phyloP scores from a whole-genome alignment of 1,140 invertebrate genomes.

The Elysia chlorotica region DNA sequence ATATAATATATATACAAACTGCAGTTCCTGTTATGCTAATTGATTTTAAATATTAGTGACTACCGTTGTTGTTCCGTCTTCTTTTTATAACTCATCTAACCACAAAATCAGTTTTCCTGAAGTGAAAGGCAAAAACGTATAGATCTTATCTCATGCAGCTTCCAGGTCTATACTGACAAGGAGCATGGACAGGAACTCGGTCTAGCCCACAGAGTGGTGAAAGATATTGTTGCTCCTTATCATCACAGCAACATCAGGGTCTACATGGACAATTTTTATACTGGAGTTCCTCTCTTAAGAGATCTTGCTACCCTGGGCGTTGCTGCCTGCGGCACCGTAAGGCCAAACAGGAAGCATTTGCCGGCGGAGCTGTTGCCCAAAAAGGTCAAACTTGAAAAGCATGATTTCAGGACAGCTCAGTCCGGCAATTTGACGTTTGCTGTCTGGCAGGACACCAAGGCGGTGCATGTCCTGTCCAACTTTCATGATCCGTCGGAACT shows the following conservation, averaged over 20 bases:
- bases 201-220: no score
- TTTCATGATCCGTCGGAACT: not conserved
- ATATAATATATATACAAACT: no score
- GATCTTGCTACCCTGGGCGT: not conserved
- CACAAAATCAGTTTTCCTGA: no score
- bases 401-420: not conserved
- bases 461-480: not conserved
- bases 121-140: no score
- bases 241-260: not conserved
- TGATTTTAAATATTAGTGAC: no score
- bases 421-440: not conserved
- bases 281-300: not conserved
- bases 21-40: no score
- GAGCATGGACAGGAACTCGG: no score
- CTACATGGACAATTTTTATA: not conserved
- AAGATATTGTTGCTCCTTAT: no score
- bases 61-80: no score
- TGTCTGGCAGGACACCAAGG: not conserved
- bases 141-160: no score
- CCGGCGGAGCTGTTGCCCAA: not conserved
- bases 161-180: no score
- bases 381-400: not conserved
- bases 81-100: no score
- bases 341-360: not conserved
- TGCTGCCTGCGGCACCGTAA: not conserved